phyloP scores from a whole-genome alignment of 2,797 vertebrate genomes.

The Distichodus sexfasciatus region DNA sequence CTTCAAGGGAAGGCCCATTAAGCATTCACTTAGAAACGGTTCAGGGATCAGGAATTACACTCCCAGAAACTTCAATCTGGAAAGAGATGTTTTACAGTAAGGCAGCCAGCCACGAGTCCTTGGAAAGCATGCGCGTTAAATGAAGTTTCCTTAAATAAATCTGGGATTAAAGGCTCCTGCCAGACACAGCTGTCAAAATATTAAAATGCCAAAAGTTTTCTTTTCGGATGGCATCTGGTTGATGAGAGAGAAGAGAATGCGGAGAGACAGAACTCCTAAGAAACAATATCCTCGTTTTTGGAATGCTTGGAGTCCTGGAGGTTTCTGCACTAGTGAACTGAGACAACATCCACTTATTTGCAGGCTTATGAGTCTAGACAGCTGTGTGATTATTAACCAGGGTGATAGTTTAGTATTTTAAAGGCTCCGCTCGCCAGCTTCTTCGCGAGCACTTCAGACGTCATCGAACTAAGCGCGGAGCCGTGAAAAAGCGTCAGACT shows the following conservation, averaged over 20 bases:
- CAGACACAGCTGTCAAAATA: conserved; percentile 69
- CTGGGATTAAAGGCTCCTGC: conserved; percentile 60
- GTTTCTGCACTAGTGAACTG: not conserved
- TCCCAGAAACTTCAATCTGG: conserved; percentile 51
- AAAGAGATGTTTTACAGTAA: conserved; percentile 52
- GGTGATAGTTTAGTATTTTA: conserved; percentile 3
- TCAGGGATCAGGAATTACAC: conserved; percentile 58
- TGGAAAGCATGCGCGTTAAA: conserved; percentile 57
- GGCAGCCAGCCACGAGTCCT: conserved; percentile 50
- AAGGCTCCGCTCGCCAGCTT: not conserved
- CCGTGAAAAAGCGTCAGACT: not conserved
- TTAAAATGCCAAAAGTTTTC: conserved; percentile 52
- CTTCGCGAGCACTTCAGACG: not conserved
- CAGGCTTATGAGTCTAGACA: conserved; percentile 46
- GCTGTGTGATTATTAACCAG: conserved; percentile 47
- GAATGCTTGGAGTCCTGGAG: not conserved
- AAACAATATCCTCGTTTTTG: conserved; percentile 21
- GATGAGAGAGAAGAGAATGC: conserved; percentile 28
- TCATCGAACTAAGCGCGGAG: not conserved
- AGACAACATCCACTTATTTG: conserved; percentile 19
- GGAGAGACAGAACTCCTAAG: conserved; percentile 35
- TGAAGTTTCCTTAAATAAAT: conserved; percentile 70
- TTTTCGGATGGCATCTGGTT: conserved; percentile 45
- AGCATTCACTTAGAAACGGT: conserved; percentile 47
- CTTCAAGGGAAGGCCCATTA: conserved; percentile 55